A percentile compares a stretch with the other conserved stretches of the same genome.
Evolutionary conservation across 2,797 vertebrate species (phyloP).

Genomic region (Hephaestus fuliginosus): DNA sequence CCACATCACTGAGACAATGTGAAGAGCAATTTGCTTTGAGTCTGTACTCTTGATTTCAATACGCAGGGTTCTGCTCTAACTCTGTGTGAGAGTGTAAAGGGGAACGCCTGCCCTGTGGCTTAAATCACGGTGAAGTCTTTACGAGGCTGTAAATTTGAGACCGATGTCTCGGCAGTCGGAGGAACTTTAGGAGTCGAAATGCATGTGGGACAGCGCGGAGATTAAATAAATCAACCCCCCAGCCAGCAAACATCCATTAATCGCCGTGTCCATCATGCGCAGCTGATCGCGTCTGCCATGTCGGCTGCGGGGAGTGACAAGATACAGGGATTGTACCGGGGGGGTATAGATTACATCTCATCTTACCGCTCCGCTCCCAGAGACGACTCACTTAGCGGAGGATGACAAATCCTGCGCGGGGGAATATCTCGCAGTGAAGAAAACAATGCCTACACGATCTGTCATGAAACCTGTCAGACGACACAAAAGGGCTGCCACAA

Average conservation of each 20-base stretch:
- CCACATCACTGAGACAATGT: slow-evolving; percentile 8
- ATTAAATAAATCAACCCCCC: slow-evolving; percentile 78
- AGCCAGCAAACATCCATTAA: slow-evolving; percentile 74
- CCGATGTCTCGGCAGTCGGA: slow-evolving; percentile 70
- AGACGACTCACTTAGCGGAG: slow-evolving; percentile 75
- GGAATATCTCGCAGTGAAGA: slow-evolving; percentile 63
- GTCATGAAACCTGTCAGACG: slow-evolving; percentile 76
- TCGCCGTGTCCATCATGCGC: slow-evolving; percentile 74
- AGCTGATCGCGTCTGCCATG: slow-evolving; percentile 67
- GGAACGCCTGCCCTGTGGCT: slow-evolving; percentile 45
- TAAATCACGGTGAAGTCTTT: slow-evolving; percentile 85
- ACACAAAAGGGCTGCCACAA: slow-evolving; percentile 71
- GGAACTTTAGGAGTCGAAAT: slow-evolving; percentile 75
- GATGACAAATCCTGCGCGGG: slow-evolving; percentile 68
- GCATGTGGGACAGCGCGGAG: slow-evolving; percentile 58
- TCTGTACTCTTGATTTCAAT: slow-evolving; percentile 27
- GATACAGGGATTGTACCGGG: slow-evolving; percentile 53
- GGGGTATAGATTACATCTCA: slow-evolving; percentile 77
- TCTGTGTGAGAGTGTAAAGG: slow-evolving; percentile 34
- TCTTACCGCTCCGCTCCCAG: slow-evolving; percentile 56
- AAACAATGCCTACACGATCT: slow-evolving; percentile 73
- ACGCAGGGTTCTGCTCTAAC: slow-evolving; percentile 15
- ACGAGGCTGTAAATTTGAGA: slow-evolving; percentile 82
- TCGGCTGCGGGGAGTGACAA: slow-evolving; percentile 51
- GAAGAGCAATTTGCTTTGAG: slow-evolving; percentile 29